Evolutionary conservation across 2,113 vertebrate genomes (phyloP).

Genomic region (Daubentonia madagascariensis): DNA sequence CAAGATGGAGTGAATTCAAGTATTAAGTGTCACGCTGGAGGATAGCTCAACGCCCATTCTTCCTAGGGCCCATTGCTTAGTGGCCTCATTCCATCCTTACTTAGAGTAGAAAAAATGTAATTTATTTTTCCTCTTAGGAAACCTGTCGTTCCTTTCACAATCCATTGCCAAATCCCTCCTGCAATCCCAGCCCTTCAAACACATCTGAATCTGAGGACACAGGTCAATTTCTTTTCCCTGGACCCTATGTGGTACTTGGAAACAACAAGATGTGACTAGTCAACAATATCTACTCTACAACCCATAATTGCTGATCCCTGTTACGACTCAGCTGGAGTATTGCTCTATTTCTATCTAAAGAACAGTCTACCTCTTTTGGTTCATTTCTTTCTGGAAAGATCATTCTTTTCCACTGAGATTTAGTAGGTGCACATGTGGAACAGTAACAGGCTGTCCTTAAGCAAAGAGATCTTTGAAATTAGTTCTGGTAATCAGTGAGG

Average conservation of each 20-base stretch:
- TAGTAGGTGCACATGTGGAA: neutral
- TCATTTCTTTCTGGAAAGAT: neutral
- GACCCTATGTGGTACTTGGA: neutral
- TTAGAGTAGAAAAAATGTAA: neutral
- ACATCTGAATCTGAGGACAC: neutral
- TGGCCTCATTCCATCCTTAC: no score
- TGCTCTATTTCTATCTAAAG: neutral
- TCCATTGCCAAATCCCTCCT: neutral
- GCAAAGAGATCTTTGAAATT: neutral
- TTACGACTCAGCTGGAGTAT: accelerated
- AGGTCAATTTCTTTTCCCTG: neutral
- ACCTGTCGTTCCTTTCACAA: neutral
- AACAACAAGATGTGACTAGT: neutral
- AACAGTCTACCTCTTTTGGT: neutral
- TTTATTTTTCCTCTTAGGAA: neutral
- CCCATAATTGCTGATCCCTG: no score
- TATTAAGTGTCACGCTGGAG: accelerated
- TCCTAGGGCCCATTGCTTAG: neutral
- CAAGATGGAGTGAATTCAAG: no score
- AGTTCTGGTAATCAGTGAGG: neutral
- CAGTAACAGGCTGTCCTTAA: neutral
- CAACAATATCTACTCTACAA: accelerated
- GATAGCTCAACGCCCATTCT: neutral
- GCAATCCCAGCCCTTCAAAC: neutral
- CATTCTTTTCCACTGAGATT: neutral